These are phyloP conservation scores for Aptenodytes patagonicus DNA, from an alignment of 2,113 vertebrate species.

Conservation along the genomic window DNA sequence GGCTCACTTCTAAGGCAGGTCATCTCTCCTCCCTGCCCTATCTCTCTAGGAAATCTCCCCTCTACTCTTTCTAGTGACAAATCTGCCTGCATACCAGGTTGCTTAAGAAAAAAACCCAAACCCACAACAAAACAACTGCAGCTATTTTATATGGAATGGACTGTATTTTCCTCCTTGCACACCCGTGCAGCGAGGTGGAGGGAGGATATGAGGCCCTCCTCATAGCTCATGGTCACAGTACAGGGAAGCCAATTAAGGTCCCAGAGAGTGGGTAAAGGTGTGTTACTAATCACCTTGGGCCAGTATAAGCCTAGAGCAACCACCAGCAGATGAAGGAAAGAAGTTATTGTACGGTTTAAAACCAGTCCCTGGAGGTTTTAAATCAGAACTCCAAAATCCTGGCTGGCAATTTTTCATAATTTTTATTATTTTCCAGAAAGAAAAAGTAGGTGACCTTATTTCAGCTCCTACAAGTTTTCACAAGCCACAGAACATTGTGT, in stretches of 20 bases:
- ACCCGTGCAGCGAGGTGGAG: background rate
- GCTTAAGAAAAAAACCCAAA: background rate
- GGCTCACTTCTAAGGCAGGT: background rate
- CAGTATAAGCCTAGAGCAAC: background rate
- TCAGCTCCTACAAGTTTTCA: background rate
- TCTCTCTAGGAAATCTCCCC: background rate
- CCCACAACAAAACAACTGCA: background rate
- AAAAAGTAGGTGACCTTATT: slow-evolving; percentile 9
- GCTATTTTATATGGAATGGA: background rate
- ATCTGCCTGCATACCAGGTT: background rate
- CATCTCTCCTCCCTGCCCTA: background rate
- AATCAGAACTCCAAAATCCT: background rate
- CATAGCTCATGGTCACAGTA: background rate
- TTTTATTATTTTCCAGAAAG: background rate
- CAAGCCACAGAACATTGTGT: background rate
- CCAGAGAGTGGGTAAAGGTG: background rate
- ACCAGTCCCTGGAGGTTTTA: background rate
- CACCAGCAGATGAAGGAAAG: background rate
- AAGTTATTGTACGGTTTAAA: background rate
- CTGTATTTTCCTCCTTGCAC: background rate
- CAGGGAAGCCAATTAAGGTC: background rate
- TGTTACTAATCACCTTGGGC: background rate
- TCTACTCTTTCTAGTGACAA: background rate
- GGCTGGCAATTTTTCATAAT: background rate
- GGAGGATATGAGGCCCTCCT: background rate